Evolutionary conservation across 2,113 vertebrate genomes (phyloP).

Genomic region (Periophthalmodon schlosseri): DNA sequence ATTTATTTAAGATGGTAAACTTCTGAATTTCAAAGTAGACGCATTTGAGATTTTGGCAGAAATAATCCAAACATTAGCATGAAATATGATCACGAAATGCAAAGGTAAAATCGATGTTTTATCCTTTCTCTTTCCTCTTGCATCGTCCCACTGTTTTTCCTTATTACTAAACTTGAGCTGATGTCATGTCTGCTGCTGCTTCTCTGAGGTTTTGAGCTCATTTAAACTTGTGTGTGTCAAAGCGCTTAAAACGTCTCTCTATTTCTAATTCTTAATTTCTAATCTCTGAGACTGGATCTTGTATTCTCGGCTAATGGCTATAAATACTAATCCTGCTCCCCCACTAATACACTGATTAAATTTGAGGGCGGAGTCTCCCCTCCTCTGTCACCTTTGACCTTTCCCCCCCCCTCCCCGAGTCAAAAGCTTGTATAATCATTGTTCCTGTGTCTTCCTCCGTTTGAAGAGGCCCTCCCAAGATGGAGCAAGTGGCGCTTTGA

Average conservation of each 20-base stretch:
- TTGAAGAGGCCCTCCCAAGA: slow-evolving; percentile 66
- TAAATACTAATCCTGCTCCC: slow-evolving; percentile 48
- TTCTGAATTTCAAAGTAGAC: background rate
- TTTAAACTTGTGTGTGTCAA: slow-evolving; percentile 13
- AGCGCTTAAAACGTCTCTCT: slow-evolving; percentile 21
- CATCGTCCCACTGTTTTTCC: slow-evolving; percentile 23
- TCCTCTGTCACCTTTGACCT: slow-evolving; percentile 19
- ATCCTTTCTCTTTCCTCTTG: slow-evolving; percentile 16
- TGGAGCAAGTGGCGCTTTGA: slow-evolving; percentile 71
- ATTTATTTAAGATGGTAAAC: too few species aligned
- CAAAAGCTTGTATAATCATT: slow-evolving; percentile 56
- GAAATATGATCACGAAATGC: background rate
- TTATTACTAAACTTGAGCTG: slow-evolving; percentile 4
- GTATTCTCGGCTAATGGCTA: slow-evolving; percentile 12
- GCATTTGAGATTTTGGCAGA: background rate
- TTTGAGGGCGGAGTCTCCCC: background rate
- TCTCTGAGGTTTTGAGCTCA: slow-evolving; percentile 12
- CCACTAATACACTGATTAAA: slow-evolving; percentile 20
- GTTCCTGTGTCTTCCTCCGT: slow-evolving; percentile 72
- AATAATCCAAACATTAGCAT: background rate
- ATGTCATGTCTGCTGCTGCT: slow-evolving; percentile 28
- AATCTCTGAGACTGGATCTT: slow-evolving; percentile 11
- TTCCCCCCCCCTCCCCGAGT: slow-evolving; percentile 13
- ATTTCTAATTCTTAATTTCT: slow-evolving; percentile 27
- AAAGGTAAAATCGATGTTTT: background rate